A percentile compares a stretch with the other conserved stretches of the same genome.
phyloP scores from a whole-genome alignment of 2,113 vertebrate species.

The Pomatorhinus ruficollis region DNA sequence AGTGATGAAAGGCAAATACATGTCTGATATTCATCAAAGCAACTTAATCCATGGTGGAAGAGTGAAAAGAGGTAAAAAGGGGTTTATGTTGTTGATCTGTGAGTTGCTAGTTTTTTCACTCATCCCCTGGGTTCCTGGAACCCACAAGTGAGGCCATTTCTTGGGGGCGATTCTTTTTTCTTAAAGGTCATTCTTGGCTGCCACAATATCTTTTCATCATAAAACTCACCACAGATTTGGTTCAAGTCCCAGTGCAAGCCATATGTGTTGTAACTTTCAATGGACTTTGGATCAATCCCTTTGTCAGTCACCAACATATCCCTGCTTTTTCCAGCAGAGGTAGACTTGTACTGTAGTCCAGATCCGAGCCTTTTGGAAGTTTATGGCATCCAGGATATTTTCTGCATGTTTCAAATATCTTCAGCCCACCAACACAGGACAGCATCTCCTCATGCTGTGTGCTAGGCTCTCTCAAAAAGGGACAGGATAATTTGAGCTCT shows the following conservation, averaged over 20 bases:
- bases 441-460: neutral
- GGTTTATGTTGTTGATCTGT: neutral
- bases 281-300: neutral
- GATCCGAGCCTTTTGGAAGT: neutral
- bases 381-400: neutral
- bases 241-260: neutral
- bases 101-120: neutral
- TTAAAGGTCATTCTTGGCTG: neutral
- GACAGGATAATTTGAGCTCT: neutral
- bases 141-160: neutral
- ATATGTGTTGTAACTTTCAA: neutral
- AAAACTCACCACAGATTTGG: neutral
- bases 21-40: constrained; percentile 28
- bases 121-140: neutral
- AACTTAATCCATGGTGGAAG: neutral
- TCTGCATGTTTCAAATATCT: neutral
- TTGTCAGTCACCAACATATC: neutral
- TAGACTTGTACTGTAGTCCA: neutral
- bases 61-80: neutral
- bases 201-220: neutral
- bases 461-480: neutral
- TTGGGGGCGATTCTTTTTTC: neutral
- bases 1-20: constrained; percentile 52
- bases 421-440: neutral
- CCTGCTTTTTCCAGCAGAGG: neutral